Base-by-base conservation (phyloP, 2,888 invertebrate species). In the Ceramica pisi region DNA sequence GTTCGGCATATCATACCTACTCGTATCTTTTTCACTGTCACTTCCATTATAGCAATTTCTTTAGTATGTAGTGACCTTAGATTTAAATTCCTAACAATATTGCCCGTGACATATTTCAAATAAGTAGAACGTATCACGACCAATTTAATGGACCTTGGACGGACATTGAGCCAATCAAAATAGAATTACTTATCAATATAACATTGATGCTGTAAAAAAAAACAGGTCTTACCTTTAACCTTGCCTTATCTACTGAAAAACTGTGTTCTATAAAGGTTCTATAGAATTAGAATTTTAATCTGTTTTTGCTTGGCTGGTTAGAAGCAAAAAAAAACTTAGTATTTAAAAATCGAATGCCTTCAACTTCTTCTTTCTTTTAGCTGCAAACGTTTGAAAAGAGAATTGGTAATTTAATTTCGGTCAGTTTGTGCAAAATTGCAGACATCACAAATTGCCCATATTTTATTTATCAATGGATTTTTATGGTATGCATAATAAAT, bases 81-180 rank as follows among this genome's bases (percentile, higher is more conserved):
- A 73, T 26, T 53, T 3, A 26, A 26, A 46, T 51, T n/a, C 4
- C 19, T 12, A 19, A 41, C 2, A 6, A 44, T 44, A 14, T 55
- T 67, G 63, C 19, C 69, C 66, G 3, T 71, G 71, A 81, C 60
- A 71, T 55, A 41, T 53, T 64, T 71, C 4, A 19, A 61, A 55
- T 48, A 68, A 46, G 14, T 4, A 48, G 31, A 48, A 16, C 46
- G n/a, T 67, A 71, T 31, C 31, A 57, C 9, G 35, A 46, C 21
- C 56, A 75, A 62, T 75, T 31, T 64, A 55, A 23, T 19, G 21
- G 16, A 66, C 79, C 79, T 68, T 75, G 70, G 14, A 26, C 21
- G 19, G 10, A 57, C 2, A 68, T 68, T 72, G 60, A n/a, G 50
- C 23, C 66, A 76, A 73, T 76, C 71, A 31, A 16, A 23, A 19